These are phyloP conservation scores for Cryptophagus acutangulus DNA, from an alignment of 2,888 invertebrate species.

Conservation along the genomic window DNA sequence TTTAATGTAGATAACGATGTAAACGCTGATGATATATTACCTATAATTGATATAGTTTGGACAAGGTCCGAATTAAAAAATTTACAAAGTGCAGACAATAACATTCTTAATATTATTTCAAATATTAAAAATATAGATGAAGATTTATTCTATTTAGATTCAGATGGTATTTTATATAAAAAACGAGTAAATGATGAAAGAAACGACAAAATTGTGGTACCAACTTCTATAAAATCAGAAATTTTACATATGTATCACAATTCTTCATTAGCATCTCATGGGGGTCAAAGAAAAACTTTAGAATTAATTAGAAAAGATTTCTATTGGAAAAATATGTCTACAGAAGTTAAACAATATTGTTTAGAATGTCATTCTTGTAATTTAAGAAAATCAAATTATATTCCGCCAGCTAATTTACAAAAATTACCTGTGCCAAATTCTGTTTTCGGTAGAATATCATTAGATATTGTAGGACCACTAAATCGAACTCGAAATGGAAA, in stretches of 20 bases:
- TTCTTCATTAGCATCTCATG: constrained; percentile 29
- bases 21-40: constrained; percentile 6
- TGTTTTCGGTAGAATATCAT: constrained; percentile 25
- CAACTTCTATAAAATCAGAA: constrained; percentile 11
- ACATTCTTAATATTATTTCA: not conserved
- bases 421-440: constrained; percentile 15
- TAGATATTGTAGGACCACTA: constrained; percentile 35
- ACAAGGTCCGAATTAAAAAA: constrained; percentile 4
- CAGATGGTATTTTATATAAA: constrained; percentile 16
- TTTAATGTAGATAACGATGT: constrained; percentile 6
- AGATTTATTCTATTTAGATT: constrained; percentile 14
- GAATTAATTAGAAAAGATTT: constrained; percentile 22
- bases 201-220: constrained; percentile 15
- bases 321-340: constrained; percentile 28
- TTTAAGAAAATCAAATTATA: constrained; percentile 22
- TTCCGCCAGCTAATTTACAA: constrained; percentile 4
- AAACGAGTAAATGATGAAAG: constrained; percentile 4
- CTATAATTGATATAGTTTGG: not conserved
- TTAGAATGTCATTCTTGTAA: constrained; percentile 29
- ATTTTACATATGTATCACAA: constrained; percentile 24
- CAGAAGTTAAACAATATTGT: constrained; percentile 26
- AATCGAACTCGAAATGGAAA: constrained; percentile 23
- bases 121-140: no score
- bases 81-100: not conserved
- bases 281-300: constrained; percentile 30